Evolutionary conservation across 1,140 invertebrate genomes (phyloP).

Genomic region (Rhynchophorus ferrugineus): DNA sequence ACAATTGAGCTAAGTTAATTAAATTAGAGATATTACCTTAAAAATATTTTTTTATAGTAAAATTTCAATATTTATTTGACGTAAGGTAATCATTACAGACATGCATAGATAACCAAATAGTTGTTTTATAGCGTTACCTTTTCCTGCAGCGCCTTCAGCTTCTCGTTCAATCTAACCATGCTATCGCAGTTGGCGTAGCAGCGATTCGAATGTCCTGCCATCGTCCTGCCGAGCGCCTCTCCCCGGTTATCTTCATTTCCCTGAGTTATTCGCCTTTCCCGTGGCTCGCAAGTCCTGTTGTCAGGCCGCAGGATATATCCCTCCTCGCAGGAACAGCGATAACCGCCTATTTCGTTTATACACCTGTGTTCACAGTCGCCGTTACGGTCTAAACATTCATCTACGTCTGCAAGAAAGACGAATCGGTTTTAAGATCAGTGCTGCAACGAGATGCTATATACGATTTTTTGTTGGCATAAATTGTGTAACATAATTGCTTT

Average conservation of each 20-base stretch:
- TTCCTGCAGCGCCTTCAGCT: conserved; percentile 49
- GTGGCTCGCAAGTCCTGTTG: conserved; percentile 50
- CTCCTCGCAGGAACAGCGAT: conserved; percentile 48
- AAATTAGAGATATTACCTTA: no score
- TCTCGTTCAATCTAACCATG: conserved; percentile 48
- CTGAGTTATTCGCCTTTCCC: conserved; percentile 8
- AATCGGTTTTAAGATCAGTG: neutral
- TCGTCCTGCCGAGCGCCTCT: conserved; percentile 32
- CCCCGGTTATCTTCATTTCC: conserved; percentile 8
- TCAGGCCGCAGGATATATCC: conserved; percentile 49
- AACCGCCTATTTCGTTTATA: conserved; percentile 51
- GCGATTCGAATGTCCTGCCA: conserved; percentile 42
- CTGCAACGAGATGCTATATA: neutral
- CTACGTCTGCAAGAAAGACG: conserved; percentile 48
- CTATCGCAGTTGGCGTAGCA: conserved; percentile 56
- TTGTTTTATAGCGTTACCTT: conserved; percentile 33
- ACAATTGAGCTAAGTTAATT: no score
- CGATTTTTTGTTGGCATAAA: neutral
- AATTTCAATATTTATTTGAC: no score
- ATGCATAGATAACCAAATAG: no score
- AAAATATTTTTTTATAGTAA: no score
- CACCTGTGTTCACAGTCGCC: conserved; percentile 55
- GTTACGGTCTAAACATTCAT: conserved; percentile 59
- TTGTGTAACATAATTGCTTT: no score
- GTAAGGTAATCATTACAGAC: no score